A percentile compares a stretch with the other conserved stretches of the same genome.
Conservation (phyloP, 2,797 vertebrate species). For the Leuciscus waleckii region DNA sequence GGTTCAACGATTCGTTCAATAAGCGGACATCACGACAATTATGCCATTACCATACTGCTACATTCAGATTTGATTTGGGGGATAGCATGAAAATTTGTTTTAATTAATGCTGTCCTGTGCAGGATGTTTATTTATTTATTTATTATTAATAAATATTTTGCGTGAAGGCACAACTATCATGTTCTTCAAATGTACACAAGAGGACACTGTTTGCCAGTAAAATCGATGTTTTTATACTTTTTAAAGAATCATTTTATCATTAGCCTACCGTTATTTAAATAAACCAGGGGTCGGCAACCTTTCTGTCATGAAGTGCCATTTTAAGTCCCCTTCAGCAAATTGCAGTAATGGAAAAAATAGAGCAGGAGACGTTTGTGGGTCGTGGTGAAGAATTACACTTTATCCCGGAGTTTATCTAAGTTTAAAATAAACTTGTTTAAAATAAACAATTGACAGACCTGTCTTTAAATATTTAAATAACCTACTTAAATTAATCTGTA, state of each 20-base stretch:
- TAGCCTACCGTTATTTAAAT: no score
- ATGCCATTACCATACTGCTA: background rate
- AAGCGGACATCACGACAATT: background rate
- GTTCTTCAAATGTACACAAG: constrained; percentile 21
- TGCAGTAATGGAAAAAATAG: background rate
- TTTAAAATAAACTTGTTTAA: background rate
- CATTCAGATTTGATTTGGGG: no score
- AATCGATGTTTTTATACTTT: no score
- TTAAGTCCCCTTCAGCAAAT: background rate
- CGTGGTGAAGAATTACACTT: background rate
- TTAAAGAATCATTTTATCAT: background rate
- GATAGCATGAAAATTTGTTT: background rate
- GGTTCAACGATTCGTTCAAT: no score
- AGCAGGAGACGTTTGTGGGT: background rate
- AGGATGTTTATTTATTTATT: background rate
- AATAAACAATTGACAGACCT: background rate
- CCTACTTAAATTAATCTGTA: background rate
- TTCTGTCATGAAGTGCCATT: no score
- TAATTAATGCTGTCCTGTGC: background rate
- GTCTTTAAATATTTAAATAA: background rate
- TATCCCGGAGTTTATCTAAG: background rate
- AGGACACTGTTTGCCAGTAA: background rate
- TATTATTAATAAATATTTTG: background rate
- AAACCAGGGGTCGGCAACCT: no score
- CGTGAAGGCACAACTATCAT: background rate